These are phyloP conservation scores for Gracilinanus agilis DNA, from an alignment of 2,113 vertebrate genomes.

Conservation along the genomic window DNA sequence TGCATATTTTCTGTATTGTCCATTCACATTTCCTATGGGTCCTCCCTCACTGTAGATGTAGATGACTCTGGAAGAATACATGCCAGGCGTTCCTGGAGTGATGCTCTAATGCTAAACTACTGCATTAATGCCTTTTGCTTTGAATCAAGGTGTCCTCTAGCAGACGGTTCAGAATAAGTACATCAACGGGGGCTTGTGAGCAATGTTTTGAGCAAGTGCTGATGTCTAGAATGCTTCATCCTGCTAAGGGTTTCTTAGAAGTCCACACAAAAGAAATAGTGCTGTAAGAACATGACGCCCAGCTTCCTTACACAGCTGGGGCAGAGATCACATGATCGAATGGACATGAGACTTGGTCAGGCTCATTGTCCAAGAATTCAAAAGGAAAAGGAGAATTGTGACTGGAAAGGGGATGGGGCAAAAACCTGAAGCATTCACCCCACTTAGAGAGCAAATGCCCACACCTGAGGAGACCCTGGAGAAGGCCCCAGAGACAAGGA, in stretches of 20 bases:
- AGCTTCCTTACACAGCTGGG: background rate
- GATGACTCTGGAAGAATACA: background rate
- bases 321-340: background rate
- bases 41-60: background rate
- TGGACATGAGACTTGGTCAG: background rate
- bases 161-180: background rate
- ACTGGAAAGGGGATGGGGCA: background rate
- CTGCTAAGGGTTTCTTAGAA: conserved; percentile 1
- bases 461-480: background rate
- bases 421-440: background rate
- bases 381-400: background rate
- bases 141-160: background rate
- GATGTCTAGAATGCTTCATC: background rate
- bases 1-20: background rate
- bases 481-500: background rate
- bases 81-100: background rate
- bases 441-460: background rate
- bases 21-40: background rate
- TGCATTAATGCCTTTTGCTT: background rate
- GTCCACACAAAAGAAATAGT: background rate
- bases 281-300: background rate
- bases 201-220: background rate
- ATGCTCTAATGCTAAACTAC: background rate
- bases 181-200: background rate
- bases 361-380: background rate